A percentile compares a stretch with the other conserved stretches of the same genome.
These are phyloP conservation scores for Gopherus evgoodei DNA, from an alignment of 2,113 vertebrate genomes.

Conservation along the genomic window DNA sequence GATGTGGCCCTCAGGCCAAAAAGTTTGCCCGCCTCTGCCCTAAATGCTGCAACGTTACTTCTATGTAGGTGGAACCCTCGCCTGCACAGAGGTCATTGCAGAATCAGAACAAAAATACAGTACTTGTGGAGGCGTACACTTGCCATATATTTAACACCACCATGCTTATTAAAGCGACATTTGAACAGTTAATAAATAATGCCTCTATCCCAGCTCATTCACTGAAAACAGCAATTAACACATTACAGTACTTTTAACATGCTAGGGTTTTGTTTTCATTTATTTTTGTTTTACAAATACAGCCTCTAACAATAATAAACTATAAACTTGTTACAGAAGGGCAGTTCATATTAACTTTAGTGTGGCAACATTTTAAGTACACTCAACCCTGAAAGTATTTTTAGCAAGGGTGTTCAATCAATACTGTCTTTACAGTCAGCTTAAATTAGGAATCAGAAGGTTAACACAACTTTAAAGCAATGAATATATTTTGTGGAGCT, in stretches of 20 bases:
- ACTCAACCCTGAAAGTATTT: constrained; percentile 73
- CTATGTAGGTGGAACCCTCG: background rate
- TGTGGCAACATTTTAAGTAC: constrained; percentile 50
- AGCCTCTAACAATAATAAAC: constrained; percentile 38
- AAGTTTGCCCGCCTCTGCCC: background rate
- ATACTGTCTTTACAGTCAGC: constrained; percentile 67
- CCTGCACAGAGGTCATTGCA: background rate
- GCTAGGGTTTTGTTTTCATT: background rate
- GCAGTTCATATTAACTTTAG: constrained; percentile 56
- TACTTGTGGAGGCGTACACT: background rate
- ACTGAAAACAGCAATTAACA: background rate
- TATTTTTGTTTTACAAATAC: background rate
- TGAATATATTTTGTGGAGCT: background rate
- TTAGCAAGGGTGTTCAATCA: constrained; percentile 77
- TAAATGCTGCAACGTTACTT: background rate
- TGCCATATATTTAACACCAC: background rate
- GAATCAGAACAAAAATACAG: background rate
- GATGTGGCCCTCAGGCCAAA: too few species aligned
- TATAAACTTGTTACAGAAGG: constrained; percentile 38
- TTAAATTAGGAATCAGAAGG: constrained; percentile 66
- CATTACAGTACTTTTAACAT: background rate
- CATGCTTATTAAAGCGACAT: background rate
- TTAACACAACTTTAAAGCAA: constrained; percentile 64
- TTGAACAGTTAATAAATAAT: constrained; percentile 3
- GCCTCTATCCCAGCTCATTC: background rate